A percentile compares a stretch with the other conserved stretches of the same genome.
These are phyloP conservation scores for Psilopogon haemacephalus DNA, from an alignment of 2,113 vertebrate species.

Conservation along the genomic window DNA sequence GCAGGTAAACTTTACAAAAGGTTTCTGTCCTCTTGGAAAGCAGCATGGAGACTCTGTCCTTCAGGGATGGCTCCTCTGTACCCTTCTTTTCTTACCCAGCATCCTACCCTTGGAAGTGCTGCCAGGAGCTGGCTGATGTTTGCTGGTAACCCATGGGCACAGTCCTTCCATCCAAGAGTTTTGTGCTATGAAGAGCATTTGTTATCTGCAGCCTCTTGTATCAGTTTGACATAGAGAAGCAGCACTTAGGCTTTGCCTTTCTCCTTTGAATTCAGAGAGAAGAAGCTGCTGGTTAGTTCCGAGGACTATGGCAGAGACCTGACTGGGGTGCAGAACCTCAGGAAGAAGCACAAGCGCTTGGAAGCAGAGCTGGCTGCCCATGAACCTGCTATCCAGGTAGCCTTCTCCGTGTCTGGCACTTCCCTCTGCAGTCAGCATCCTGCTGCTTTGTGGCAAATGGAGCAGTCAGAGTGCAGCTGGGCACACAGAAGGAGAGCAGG, in stretches of 20 bases:
- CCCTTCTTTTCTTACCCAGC: background rate
- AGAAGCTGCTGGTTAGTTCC: constrained; percentile 95
- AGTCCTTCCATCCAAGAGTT: background rate
- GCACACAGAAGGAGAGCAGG: background rate
- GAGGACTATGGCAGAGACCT: constrained; percentile 98
- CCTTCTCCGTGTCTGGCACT: background rate
- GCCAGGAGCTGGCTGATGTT: background rate
- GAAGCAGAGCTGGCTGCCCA: constrained; percentile 96
- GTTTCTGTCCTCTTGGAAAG: background rate
- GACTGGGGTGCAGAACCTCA: constrained; percentile 96
- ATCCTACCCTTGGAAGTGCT: background rate
- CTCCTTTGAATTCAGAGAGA: constrained; percentile 79
- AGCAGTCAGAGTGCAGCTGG: background rate
- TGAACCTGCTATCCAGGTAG: constrained; percentile 94
- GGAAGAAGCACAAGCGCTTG: constrained; percentile 97
- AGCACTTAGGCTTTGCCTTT: background rate
- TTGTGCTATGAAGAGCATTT: background rate
- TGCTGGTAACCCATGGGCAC: background rate
- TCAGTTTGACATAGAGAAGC: background rate
- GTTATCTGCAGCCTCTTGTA: background rate
- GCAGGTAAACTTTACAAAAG: background rate
- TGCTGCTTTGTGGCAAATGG: background rate
- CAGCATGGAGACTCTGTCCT: background rate
- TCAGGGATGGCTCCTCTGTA: background rate
- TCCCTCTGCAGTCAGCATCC: background rate